Conservation (phyloP, 2,888 invertebrate species). For the Epinotia demarniana region DNA sequence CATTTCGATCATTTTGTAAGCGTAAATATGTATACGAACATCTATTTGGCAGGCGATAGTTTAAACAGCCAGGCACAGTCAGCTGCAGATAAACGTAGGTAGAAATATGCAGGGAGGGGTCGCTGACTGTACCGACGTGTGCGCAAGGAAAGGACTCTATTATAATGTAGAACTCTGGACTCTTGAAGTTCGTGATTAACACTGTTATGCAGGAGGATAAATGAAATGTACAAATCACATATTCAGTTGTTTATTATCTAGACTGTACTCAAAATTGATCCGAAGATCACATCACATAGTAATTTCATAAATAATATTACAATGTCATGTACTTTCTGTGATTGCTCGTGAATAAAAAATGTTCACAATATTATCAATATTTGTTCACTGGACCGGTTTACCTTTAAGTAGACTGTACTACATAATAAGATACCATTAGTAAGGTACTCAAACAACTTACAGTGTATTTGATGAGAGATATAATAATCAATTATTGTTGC, state of each 20-base stretch:
- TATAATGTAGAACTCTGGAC: too few relatives aligned
- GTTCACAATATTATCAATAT: slow-evolving; percentile 84
- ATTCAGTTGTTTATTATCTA: slow-evolving; percentile 90
- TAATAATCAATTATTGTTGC: slow-evolving; percentile 82
- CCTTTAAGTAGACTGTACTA: slow-evolving; percentile 80
- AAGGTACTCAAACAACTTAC: slow-evolving; percentile 82
- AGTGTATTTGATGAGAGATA: slow-evolving; percentile 81
- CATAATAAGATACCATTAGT: slow-evolving; percentile 77
- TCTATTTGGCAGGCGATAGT: too few relatives aligned
- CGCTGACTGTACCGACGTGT: too few relatives aligned
- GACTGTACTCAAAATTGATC: slow-evolving; percentile 91
- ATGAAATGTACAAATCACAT: slow-evolving; percentile 83
- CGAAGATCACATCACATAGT: slow-evolving; percentile 90
- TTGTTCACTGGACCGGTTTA: slow-evolving; percentile 85
- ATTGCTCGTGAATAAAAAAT: slow-evolving; percentile 84
- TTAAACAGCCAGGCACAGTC: too few relatives aligned
- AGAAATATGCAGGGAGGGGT: too few relatives aligned
- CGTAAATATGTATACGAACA: too few relatives aligned
- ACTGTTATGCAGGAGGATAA: slow-evolving; percentile 50
- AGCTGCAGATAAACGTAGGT: too few relatives aligned
- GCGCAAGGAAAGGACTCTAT: neutral
- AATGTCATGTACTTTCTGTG: slow-evolving; percentile 85
- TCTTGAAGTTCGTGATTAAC: neutral
- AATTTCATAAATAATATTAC: slow-evolving; percentile 86
- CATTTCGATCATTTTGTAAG: too few relatives aligned